A percentile compares a stretch with the other conserved stretches of the same genome.
phyloP scores from a whole-genome alignment of 2,888 invertebrate species.

The Zelleria hepariella region DNA sequence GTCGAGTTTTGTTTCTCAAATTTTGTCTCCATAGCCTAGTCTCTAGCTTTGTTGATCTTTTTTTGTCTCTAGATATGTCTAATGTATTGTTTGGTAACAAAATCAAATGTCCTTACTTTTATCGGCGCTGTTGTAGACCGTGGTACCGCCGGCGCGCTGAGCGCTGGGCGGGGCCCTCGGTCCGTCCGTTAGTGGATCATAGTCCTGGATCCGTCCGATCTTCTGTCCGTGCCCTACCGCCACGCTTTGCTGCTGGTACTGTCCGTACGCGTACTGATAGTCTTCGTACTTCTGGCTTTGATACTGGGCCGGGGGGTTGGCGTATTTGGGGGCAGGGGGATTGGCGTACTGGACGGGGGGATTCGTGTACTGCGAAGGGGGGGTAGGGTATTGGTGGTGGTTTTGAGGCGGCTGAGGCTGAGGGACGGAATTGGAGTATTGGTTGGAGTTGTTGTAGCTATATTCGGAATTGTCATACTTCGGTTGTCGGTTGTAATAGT shows the following conservation, averaged over 20 bases:
- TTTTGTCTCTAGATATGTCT: too few relatives aligned
- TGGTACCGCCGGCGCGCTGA: conserved; percentile 82
- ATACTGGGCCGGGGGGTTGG: conserved; percentile 17
- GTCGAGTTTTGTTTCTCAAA: too few relatives aligned
- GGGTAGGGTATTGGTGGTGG: conserved; percentile 18
- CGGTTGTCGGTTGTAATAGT: conserved; percentile 21
- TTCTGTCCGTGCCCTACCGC: conserved; percentile 40
- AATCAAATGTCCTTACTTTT: too few relatives aligned
- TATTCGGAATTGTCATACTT: conserved; percentile 5
- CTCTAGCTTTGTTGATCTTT: too few relatives aligned
- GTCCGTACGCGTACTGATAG: conserved; percentile 18
- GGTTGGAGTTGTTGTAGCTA: conserved; percentile 18
- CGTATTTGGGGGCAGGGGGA: conserved; percentile 18
- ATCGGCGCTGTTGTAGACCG: conserved; percentile 82
- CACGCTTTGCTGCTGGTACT: conserved; percentile 33
- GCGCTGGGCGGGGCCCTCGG: conserved; percentile 80
- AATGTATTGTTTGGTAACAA: too few relatives aligned
- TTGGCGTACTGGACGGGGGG: conserved; percentile 13
- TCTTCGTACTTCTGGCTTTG: conserved; percentile 23
- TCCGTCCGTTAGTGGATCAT: conserved; percentile 82
- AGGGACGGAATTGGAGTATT: conserved; percentile 14
- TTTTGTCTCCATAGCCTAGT: too few relatives aligned
- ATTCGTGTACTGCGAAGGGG: conserved; percentile 14
- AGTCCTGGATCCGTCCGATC: conserved; percentile 84
- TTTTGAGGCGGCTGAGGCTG: conserved; percentile 1